Evolutionary conservation across 2,888 invertebrate genomes (phyloP).

Genomic region (Hipparchia semele): DNA sequence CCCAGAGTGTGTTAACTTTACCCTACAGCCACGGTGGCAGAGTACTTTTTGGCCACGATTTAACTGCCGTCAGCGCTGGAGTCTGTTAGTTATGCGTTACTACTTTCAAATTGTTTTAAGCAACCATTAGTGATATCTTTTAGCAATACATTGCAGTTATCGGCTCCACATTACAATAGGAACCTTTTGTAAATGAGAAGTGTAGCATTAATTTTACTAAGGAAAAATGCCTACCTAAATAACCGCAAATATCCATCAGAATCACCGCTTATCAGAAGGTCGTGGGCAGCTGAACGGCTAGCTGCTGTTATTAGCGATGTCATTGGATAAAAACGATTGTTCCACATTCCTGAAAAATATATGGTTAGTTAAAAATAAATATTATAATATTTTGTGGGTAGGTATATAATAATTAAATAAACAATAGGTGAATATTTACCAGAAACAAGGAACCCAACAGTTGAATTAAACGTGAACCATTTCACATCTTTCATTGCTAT

Average conservation of each 20-base stretch:
- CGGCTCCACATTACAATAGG: too few relatives aligned
- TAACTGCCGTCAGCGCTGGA: too few relatives aligned
- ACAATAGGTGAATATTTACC: constrained; percentile 81
- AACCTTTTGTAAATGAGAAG: too few relatives aligned
- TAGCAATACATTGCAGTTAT: too few relatives aligned
- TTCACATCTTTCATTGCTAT: constrained; percentile 95
- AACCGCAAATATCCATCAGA: constrained; percentile 94
- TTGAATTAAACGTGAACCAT: constrained; percentile 94
- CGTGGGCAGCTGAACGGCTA: constrained; percentile 92
- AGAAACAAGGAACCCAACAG: constrained; percentile 93
- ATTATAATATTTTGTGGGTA: background rate
- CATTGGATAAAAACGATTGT: constrained; percentile 93
- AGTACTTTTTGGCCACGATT: too few relatives aligned
- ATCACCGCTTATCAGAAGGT: constrained; percentile 92
- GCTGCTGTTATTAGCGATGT: constrained; percentile 92
- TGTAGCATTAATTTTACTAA: too few relatives aligned
- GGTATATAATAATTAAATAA: background rate
- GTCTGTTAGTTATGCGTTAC: too few relatives aligned
- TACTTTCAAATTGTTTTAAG: too few relatives aligned
- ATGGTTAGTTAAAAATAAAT: background rate
- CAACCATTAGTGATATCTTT: too few relatives aligned
- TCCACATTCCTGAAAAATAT: constrained; percentile 89
- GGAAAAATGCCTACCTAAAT: constrained; percentile 84
- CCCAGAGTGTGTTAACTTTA: too few relatives aligned
- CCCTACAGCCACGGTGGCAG: too few relatives aligned